A percentile compares a stretch with the other conserved stretches of the same genome.
phyloP scores from a whole-genome alignment of 1,140 invertebrate genomes.

The Drosophila willistoni region DNA sequence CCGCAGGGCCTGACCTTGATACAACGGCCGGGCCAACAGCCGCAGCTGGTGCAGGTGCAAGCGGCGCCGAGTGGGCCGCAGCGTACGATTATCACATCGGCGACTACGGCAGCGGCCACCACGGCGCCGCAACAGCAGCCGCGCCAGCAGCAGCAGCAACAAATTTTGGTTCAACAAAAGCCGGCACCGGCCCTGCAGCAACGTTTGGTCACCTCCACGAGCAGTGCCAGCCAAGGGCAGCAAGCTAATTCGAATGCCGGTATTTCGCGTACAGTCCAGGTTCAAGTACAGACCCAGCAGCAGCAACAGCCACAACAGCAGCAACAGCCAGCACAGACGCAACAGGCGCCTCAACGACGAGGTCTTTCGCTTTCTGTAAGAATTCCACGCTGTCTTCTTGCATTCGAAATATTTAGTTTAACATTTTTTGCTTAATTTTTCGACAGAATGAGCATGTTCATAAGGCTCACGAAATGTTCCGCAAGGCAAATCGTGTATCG shows the following conservation, averaged over 20 bases:
- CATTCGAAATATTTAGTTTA: not conserved
- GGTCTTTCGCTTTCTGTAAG: constrained; percentile 92
- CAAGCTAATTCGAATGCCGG: constrained; percentile 44
- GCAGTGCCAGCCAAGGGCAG: constrained; percentile 68
- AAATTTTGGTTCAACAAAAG: constrained; percentile 76
- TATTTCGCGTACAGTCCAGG: constrained; percentile 82
- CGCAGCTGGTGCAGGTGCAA: constrained; percentile 81
- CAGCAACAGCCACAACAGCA: constrained; percentile 51
- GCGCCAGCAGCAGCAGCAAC: constrained; percentile 75
- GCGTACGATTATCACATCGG: constrained; percentile 71
- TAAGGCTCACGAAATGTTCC: constrained; percentile 98
- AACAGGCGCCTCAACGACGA: constrained; percentile 85
- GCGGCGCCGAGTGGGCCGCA: constrained; percentile 66
- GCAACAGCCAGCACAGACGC: constrained; percentile 63
- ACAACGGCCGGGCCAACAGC: constrained; percentile 80
- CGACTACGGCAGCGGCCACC: constrained; percentile 51
- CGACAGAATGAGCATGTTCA: constrained; percentile 95
- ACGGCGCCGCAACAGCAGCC: constrained; percentile 69
- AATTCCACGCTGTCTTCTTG: not conserved
- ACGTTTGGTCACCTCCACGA: constrained; percentile 78
- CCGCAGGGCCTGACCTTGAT: constrained; percentile 82
- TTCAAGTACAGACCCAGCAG: constrained; percentile 67
- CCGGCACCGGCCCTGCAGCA: constrained; percentile 79
- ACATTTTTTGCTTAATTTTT: constrained; percentile 18
- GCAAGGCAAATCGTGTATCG: constrained; percentile 97